Base-by-base conservation (phyloP, 2,888 invertebrate species). In the Pachydiplax longipennis region DNA sequence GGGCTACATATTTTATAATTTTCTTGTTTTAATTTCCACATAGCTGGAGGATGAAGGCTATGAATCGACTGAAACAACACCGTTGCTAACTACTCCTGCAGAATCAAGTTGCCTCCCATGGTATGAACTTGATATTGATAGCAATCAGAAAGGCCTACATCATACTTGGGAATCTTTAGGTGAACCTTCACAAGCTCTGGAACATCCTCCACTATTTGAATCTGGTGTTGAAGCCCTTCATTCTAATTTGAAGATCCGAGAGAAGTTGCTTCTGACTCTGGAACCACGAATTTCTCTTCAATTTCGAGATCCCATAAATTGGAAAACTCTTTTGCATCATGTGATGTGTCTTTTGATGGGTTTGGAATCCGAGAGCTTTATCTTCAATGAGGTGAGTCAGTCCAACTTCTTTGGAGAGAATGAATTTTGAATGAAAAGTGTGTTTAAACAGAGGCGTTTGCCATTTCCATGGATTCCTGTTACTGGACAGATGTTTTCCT, bases 11-110 rank as follows among this genome's bases (percentile, higher is more conserved):
- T 18, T 0, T 48, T 35, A 15, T 35, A 35, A 0, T 8, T 5
- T 8, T 25, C 22, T 87, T 87, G 8, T 65, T 31, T 37, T 87
- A 0, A n/a, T 61, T 65, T 0, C 35, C 31, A 2, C 40, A 18
- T n/a, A 87, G 87, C 10, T 87, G 18, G 87, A 87, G 48, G 87
- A 87, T 65, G 87, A 61, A 48, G 61, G 87, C 61, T 87, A 87
- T 61, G 61, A 37, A 22, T 87, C 87, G 37, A 58, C 58, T 61
- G 61, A 65, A 22, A 37, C 87, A 18, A 61, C 87, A 2, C 61
- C 61, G 1, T 48, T 87, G 37, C 37, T 35, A 8, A 48, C n/a
- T 22, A 37, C 37, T n/a, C 87, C 87, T 12, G 61, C 18, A n/a
- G 61, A 61, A 40, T 65, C 37, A 61, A 61, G 37, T 61, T 22